Conservation (phyloP, 2,113 vertebrate genomes). For the Trachemys scripta region DNA sequence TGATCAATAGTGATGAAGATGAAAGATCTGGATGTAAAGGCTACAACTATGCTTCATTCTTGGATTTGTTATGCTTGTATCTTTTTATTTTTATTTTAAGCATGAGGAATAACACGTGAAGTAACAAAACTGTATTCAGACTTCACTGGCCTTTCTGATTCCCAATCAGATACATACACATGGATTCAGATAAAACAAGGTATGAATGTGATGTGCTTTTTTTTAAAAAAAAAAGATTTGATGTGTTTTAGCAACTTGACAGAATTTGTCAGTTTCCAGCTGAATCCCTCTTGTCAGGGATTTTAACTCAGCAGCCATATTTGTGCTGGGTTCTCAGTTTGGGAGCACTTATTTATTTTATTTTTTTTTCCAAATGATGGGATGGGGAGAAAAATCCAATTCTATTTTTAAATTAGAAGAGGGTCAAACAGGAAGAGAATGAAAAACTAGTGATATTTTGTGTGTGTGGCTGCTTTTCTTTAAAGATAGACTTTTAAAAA, state of each 20-base stretch:
- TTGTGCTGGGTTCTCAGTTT: not conserved
- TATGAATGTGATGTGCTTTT: not conserved
- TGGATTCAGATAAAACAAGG: not conserved
- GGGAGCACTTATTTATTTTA: not conserved
- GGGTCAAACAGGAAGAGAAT: not conserved
- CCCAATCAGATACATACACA: not conserved
- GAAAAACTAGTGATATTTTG: fast-evolving
- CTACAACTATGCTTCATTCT: not conserved
- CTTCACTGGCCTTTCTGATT: not conserved
- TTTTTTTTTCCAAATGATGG: not conserved
- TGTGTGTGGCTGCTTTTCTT: not conserved
- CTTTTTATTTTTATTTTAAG: not conserved
- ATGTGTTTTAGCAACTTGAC: not conserved
- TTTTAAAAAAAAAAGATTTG: not conserved
- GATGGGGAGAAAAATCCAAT: not conserved
- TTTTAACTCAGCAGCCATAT: not conserved
- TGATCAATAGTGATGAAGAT: not conserved
- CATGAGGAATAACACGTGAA: not conserved
- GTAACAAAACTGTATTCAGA: not conserved
- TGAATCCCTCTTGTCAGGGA: fast-evolving
- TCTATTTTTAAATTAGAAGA: not conserved
- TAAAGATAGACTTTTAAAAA: not conserved
- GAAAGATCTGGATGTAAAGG: not conserved
- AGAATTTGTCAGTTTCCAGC: not conserved
- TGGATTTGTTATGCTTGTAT: not conserved